Evolutionary conservation across 1,140 invertebrate genomes (phyloP), one percentile per base, ranked within the genome.

Genomic region (Drosophila murphyi): DNA sequence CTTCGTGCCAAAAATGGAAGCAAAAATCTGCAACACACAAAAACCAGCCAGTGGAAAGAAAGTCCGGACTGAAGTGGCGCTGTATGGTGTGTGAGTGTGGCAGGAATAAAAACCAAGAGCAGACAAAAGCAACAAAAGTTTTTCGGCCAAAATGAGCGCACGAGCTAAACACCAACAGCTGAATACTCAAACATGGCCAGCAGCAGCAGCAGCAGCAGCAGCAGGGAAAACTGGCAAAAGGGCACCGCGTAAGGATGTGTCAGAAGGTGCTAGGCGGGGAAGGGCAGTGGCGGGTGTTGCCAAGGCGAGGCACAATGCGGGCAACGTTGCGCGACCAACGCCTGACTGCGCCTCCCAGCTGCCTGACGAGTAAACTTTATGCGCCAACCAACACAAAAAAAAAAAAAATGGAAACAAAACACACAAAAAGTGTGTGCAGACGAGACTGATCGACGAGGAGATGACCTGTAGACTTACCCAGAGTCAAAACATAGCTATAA

Each of bases 121-220:
- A 85, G 82, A 85, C 81, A 86, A 86, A 87, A 72, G 63, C 75
- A 76, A 67, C 62, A 73, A 77, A 73, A 82, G 52, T 48, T 68
- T 67, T 45, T 65, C 47, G 63, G 37, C 62, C 72, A 57, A 60
- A 56, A 60, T 57, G 57, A 65, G 65, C 50, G 73, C 81, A 80
- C 81, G 68, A 85, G 72, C 76, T 76, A 79, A 83, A 71, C 80
- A 63, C 57, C 57, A 81, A 81, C 78, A 78, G 80, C 80, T 72
- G 72, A 55, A 60, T 43, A 50, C 20, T 20, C 72, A 69, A 56
- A 69, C 47, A 74, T 34, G 56, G 41, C 28, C 12, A 41, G 28
- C 5, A 43, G 29, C 39, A 54, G 32, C 20, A 37, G 7, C 39
- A 65, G 39, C 41, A 34, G 29, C 54, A 48, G 62, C 5, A 34